These are phyloP conservation scores for Stegastes partitus DNA, from an alignment of 2,113 vertebrate species.

Conservation along the genomic window DNA sequence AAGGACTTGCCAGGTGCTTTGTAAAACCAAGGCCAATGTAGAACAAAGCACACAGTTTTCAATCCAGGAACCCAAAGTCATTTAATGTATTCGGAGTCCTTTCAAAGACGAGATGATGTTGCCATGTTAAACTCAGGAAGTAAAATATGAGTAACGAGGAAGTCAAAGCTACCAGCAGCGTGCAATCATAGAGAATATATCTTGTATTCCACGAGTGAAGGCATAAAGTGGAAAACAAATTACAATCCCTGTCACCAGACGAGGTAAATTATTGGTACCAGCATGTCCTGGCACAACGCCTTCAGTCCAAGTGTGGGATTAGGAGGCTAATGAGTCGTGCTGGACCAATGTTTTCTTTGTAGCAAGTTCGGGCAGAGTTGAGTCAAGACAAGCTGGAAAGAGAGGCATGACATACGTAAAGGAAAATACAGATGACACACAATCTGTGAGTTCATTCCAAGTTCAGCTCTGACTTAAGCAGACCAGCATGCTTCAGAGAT, in stretches of 20 bases:
- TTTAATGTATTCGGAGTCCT: not conserved
- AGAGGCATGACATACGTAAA: not conserved
- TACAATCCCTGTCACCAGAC: not conserved
- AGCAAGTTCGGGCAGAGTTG: slow-evolving; percentile 53
- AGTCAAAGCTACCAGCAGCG: not conserved
- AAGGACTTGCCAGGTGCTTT: not conserved
- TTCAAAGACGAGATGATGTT: slow-evolving; percentile 1
- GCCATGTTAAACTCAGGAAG: not conserved
- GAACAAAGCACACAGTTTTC: too few relatives aligned
- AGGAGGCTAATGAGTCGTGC: slow-evolving; percentile 11
- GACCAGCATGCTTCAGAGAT: slow-evolving; percentile 17
- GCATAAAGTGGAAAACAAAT: not conserved
- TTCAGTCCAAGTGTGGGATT: slow-evolving; percentile 1
- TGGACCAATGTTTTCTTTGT: slow-evolving; percentile 22
- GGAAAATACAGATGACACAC: slow-evolving; percentile 4
- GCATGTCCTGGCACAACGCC: slow-evolving; percentile 29
- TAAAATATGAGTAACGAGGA: too few relatives aligned
- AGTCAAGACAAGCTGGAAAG: not conserved
- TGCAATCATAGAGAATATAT: not conserved
- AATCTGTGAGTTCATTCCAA: slow-evolving; percentile 43
- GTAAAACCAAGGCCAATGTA: not conserved
- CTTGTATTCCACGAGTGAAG: not conserved
- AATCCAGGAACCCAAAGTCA: not conserved
- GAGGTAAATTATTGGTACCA: slow-evolving; percentile 7
- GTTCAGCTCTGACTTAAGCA: slow-evolving; percentile 41